phyloP scores from a whole-genome alignment of 92 coral and sea anemone genomes.

The Anthopleura xanthogrammica region DNA sequence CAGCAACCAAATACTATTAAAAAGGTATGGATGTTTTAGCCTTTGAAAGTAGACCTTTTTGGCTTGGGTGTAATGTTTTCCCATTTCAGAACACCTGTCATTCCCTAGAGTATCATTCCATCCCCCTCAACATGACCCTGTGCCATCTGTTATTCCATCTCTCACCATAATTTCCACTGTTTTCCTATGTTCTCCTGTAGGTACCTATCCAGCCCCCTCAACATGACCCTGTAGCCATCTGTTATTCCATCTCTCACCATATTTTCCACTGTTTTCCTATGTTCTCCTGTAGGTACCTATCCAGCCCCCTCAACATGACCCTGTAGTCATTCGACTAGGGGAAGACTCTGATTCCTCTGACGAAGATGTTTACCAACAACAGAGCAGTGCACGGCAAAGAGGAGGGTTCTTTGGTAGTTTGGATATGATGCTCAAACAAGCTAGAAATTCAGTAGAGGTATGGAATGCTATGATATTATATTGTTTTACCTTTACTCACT shows the following conservation, averaged over 20 bases:
- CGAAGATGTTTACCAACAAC: conserved; percentile 31
- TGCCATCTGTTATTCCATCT: conserved; percentile 54
- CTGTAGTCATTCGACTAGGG: conserved; percentile 93
- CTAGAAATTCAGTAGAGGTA: conserved; percentile 65
- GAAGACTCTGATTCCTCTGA: conserved; percentile 78
- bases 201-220: conserved; percentile 74
- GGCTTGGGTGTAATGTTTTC: too few species aligned
- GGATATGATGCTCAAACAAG: conserved; percentile 89
- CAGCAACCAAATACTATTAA: conserved; percentile 8
- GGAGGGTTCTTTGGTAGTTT: conserved; percentile 89
- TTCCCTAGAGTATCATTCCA: background rate
- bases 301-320: conserved; percentile 90
- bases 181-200: conserved; percentile 25
- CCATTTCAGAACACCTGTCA: too few species aligned
- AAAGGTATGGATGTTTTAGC: background rate
- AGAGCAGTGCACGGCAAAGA: background rate
- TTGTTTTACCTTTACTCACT: background rate
- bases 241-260: background rate
- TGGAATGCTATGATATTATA: background rate
- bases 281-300: conserved; percentile 42
- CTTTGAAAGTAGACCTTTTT: background rate
- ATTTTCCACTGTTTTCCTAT: background rate
- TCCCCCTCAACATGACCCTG: conserved; percentile 80
- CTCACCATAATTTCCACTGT: background rate
- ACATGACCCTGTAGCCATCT: conserved; percentile 91